These are phyloP conservation scores for Clinocottus analis DNA, from an alignment of 2,113 vertebrate genomes.

Conservation along the genomic window DNA sequence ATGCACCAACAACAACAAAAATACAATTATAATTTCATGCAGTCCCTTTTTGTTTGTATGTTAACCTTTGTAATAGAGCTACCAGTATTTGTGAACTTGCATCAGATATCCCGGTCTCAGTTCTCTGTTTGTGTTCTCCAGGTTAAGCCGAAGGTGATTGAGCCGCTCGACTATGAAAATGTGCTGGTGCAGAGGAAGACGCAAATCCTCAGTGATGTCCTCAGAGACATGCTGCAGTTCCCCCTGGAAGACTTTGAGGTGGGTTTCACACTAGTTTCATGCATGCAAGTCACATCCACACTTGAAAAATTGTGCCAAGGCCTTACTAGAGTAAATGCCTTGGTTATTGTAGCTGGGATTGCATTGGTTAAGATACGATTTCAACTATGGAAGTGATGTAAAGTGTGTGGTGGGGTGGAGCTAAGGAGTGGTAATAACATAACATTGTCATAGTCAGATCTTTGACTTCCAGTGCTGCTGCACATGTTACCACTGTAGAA, in stretches of 20 bases:
- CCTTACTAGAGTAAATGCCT: background rate
- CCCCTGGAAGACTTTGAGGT: slow-evolving; percentile 98
- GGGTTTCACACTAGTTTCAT: slow-evolving; percentile 38
- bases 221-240: slow-evolving; percentile 97
- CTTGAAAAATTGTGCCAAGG: background rate
- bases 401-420: slow-evolving; percentile 2
- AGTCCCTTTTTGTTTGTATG: background rate
- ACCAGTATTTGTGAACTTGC: background rate
- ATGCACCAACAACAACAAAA: background rate
- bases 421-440: slow-evolving; percentile 9
- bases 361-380: background rate
- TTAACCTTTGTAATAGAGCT: background rate
- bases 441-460: background rate
- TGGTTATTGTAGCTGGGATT: background rate
- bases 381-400: slow-evolving; percentile 12
- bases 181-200: slow-evolving; percentile 97
- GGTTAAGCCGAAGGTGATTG: slow-evolving; percentile 97
- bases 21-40: background rate
- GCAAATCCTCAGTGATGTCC: slow-evolving; percentile 95
- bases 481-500: slow-evolving; percentile 8
- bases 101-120: background rate
- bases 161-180: slow-evolving; percentile 98
- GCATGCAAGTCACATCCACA: background rate
- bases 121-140: slow-evolving; percentile 64
- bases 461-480: slow-evolving; percentile 15